Evolutionary conservation across 2,797 vertebrate genomes (phyloP).

Genomic region (Phylloscopus collybita): DNA sequence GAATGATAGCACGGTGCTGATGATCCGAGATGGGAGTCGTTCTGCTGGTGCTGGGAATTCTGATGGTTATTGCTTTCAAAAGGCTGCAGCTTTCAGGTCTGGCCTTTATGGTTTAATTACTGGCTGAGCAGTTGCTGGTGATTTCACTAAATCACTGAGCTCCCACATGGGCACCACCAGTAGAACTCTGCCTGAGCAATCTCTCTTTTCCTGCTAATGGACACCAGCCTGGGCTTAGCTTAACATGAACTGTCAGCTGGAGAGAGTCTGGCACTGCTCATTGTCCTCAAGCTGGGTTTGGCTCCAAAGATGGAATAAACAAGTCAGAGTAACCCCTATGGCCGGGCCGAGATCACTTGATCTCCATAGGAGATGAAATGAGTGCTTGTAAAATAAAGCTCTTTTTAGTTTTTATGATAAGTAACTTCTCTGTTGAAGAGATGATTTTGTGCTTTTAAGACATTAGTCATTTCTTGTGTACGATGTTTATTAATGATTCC

Average conservation of each 20-base stretch:
- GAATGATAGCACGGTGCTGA: constrained; percentile 2
- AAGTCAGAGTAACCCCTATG: not conserved
- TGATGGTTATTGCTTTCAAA: constrained; percentile 63
- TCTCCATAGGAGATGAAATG: not conserved
- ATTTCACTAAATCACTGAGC: constrained; percentile 60
- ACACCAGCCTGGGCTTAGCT: constrained; percentile 40
- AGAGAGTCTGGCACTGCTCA: not conserved
- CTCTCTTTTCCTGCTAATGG: constrained; percentile 52
- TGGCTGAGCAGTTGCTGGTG: constrained; percentile 64
- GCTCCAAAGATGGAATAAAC: not conserved
- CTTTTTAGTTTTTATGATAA: not conserved
- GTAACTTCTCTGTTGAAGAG: not conserved
- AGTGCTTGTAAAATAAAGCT: not conserved
- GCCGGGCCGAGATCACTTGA: not conserved
- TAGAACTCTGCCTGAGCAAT: constrained; percentile 56
- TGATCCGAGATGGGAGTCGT: constrained; percentile 1
- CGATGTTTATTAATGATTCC: not conserved
- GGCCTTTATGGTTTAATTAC: constrained; percentile 72
- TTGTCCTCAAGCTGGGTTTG: not conserved
- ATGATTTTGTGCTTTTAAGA: not conserved
- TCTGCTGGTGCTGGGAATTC: constrained; percentile 62
- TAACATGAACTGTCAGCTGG: constrained; percentile 20
- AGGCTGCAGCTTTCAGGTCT: constrained; percentile 66
- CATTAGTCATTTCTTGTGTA: not conserved
- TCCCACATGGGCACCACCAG: constrained; percentile 50